These are phyloP conservation scores for Nanger granti DNA, from an alignment of 2,113 vertebrate genomes.

Conservation along the genomic window DNA sequence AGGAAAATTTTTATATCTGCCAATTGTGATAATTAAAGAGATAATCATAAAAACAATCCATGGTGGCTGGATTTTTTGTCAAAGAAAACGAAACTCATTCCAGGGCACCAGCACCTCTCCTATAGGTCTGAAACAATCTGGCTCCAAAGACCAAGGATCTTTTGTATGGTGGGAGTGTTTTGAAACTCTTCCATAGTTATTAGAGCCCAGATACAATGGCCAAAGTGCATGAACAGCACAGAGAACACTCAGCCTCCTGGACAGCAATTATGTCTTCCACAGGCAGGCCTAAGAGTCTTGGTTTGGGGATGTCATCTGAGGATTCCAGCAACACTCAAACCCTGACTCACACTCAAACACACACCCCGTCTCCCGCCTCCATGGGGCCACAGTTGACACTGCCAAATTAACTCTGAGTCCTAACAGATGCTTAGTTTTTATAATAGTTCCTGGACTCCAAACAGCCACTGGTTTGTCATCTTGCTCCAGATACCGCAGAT, in stretches of 20 bases:
- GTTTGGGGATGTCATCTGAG: background rate
- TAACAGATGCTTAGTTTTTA: conserved; percentile 32
- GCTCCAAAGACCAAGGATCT: background rate
- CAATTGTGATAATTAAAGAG: background rate
- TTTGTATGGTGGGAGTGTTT: background rate
- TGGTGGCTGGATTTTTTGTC: background rate
- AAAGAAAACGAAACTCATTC: background rate
- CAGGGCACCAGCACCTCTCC: background rate
- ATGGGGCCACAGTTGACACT: background rate
- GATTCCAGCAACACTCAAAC: background rate
- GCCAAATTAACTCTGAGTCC: conserved; percentile 56
- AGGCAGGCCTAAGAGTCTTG: background rate
- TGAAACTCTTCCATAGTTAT: background rate
- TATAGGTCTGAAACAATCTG: background rate
- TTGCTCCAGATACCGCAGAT: background rate
- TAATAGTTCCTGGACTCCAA: background rate
- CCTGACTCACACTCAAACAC: background rate
- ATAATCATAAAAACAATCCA: background rate
- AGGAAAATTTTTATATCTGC: background rate
- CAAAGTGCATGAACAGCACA: background rate
- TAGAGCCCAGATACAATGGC: background rate
- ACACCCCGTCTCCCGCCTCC: background rate
- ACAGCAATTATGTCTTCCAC: background rate
- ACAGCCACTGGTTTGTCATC: background rate
- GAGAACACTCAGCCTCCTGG: background rate